These are phyloP conservation scores for Camponotus floridanus DNA, from an alignment of 1,140 invertebrate species.

Conservation along the genomic window DNA sequence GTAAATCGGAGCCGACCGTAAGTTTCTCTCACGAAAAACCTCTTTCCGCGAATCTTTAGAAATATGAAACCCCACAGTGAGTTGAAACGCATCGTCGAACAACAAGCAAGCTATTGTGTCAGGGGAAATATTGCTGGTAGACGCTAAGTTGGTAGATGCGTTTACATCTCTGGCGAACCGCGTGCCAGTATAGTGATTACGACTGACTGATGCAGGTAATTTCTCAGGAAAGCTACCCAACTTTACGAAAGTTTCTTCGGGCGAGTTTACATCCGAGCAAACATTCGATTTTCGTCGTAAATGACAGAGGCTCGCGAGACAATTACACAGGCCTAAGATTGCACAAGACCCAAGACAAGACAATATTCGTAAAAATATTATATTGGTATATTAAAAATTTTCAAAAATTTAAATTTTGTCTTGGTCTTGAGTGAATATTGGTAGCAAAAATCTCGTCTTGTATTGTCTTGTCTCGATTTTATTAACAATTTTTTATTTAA, in stretches of 20 bases:
- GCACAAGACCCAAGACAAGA: no score
- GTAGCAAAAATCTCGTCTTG: no score
- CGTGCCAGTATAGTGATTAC: constrained; percentile 70
- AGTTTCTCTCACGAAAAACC: constrained; percentile 10
- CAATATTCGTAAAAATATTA: no score
- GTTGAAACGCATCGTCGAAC: constrained; percentile 20
- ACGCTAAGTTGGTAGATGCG: constrained; percentile 67
- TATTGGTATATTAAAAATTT: no score
- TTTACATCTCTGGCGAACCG: constrained; percentile 70
- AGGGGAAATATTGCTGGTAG: constrained; percentile 44
- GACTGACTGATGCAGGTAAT: constrained; percentile 73
- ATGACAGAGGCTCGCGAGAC: not conserved
- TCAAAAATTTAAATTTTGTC: no score
- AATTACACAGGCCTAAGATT: no score
- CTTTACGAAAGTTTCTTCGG: constrained; percentile 73
- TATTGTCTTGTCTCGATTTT: no score
- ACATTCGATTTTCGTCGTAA: constrained; percentile 53
- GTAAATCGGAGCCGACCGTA: not conserved
- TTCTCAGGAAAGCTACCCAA: constrained; percentile 74
- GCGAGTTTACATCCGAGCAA: constrained; percentile 64
- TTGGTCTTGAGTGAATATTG: no score
- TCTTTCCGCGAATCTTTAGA: constrained; percentile 28
- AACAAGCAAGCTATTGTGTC: constrained; percentile 61
- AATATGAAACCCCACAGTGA: constrained; percentile 32
- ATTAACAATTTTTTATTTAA: no score